Evolutionary conservation across 2,113 vertebrate species (phyloP), one percentile per base, ranked within the genome.

Genomic region (Columba janthina): DNA sequence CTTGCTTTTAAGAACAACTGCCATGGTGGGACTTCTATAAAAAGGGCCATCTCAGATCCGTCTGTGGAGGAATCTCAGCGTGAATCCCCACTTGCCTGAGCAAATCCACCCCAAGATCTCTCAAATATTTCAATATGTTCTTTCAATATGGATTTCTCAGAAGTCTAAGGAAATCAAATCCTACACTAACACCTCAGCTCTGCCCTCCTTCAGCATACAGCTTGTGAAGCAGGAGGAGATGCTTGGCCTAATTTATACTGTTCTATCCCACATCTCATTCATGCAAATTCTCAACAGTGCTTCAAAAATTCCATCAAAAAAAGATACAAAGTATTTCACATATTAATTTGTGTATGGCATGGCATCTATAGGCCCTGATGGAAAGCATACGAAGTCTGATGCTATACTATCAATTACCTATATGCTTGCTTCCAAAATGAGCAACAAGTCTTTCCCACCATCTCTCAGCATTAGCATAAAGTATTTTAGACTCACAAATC

Each of bases 261-360:
- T 73, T 32, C 74, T 58, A 82, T 38, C 42, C 77, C 58, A 36
- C 28, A 85, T 9, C 54, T 51, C 66, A 62, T n/a, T 73, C 42
- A 32, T 61, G 24, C 38, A 69, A 58, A 28, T 57, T 58, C 28
- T 46, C 34, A 34, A 66, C 34, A 44, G 40, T 10, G 36, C 74
- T 66, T 61, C 57, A 61, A 58, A 72, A 89, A 56, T 20, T 13
- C 24, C 34, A 62, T 50, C n/a, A 40, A 64, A n/a, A 15, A 13
- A 10, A 15, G 18, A 26, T 7, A 25, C 0, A 1, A 50, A 42
- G 29, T 2, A 67, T 51, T 76, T 85, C 64, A 76, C 14, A 2
- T 5, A 25, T 50, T 54, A 42, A 85, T 65, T 65, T 60, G 48
- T 26, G 24, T n/a, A 26, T 38, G 48, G 54, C 36, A 2, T 11